Base-by-base conservation (phyloP, 1,140 invertebrate genomes). In the Maconellicoccus hirsutus region DNA sequence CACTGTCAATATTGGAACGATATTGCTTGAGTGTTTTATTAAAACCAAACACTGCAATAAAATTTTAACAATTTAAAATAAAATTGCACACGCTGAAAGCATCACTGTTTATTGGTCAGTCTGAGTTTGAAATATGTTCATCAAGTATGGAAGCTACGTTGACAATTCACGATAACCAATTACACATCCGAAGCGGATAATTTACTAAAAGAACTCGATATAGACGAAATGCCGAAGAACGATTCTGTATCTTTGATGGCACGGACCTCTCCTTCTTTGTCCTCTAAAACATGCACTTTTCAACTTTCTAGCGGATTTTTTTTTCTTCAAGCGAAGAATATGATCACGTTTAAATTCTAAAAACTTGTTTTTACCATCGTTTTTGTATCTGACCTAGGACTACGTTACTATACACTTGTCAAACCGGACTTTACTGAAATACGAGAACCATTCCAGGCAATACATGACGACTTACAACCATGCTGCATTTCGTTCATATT, bases 271-370 rank as follows among this genome's bases (percentile, higher is more conserved):
- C 61, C 61, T 66, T 66, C 61, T 66, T 66, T 66, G 61, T 66
- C 61, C 61, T 66, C 61, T 66, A 26, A 66, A 66, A 66, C 61
- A 66, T 66, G 61, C 61, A 66, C 61, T 66, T 66, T 66, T 66
- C 61, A 66, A 66, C 61, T 66, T 66, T 66, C 61, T 66, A 66
- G 61, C 25, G 61, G 61, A 66, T 66, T 66, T 66, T 66, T 66
- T 66, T 66, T 66, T 66, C 61, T 66, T 23, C 25, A 19, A 23
- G 25, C 61, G 25, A 12, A 66, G 61, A 66, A 66, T 66, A 66
- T 66, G 61, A 66, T 66, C 61, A 66, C 61, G 61, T 66, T 66
- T 66, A 66, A 66, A 66, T 66, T 66, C 61, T 66, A 66, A 66
- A 66, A 66, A 66, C 61, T 66, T 66, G 61, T 66, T 66, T 66